A percentile compares a stretch with the other conserved stretches of the same genome.
Conservation (phyloP, 2,113 vertebrate species). For the Oreotrochilus melanogaster region DNA sequence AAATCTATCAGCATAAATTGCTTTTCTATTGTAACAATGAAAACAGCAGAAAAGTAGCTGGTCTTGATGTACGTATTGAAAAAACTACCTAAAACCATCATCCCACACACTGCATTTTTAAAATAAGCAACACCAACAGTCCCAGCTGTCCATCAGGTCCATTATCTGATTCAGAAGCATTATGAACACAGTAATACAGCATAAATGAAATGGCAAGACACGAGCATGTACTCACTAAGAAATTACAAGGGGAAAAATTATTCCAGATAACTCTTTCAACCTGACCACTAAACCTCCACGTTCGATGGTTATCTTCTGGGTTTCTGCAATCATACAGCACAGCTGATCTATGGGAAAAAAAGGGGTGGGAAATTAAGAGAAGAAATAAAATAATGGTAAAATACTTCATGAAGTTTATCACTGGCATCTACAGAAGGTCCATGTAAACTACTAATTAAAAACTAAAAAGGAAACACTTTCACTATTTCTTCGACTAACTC, state of each 20-base stretch:
- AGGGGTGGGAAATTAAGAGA: not conserved
- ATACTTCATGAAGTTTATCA: not conserved
- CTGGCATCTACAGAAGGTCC: not conserved
- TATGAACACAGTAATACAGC: not conserved
- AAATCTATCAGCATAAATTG: not conserved
- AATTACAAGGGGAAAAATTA: constrained; percentile 93
- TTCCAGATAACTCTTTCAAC: constrained; percentile 94
- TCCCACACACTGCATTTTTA: not conserved
- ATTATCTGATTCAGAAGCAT: not conserved
- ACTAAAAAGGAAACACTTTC: not conserved
- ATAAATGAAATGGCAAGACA: not conserved
- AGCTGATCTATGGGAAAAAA: constrained; percentile 79
- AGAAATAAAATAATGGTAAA: not conserved
- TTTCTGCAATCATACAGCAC: constrained; percentile 93
- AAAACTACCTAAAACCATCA: not conserved
- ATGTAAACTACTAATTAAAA: not conserved
- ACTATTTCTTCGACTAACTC: not conserved
- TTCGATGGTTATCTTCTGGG: constrained; percentile 85
- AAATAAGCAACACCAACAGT: not conserved
- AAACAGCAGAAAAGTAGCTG: not conserved
- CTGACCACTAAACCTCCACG: constrained; percentile 94
- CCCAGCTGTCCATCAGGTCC: not conserved
- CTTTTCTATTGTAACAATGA: not conserved
- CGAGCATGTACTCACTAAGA: constrained; percentile 82
- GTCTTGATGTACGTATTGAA: not conserved